Evolutionary conservation across 2,113 vertebrate species (phyloP).

Genomic region (Felis catus): F.catus_Fca126_mat1.0 CM031426.1:39289501-39290000

Average conservation of each 20-base stretch:
- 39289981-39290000: neutral
- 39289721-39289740: neutral
- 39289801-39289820: neutral
- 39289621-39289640: neutral
- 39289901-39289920: neutral
- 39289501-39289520: neutral
- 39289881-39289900: neutral
- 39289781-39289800: neutral
- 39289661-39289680: neutral
- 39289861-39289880: neutral
- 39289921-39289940: neutral
- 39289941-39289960: neutral
- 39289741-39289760: neutral
- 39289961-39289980: neutral
- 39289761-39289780: neutral
- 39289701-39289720: neutral
- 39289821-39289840: neutral
- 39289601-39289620: neutral
- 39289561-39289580: neutral
- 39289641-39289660: neutral
- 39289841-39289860: neutral
- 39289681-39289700: neutral
- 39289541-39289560: neutral
- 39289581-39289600: neutral
- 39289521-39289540: neutral